phyloP scores from a whole-genome alignment of 2,113 vertebrate genomes.

The Peromyscus leucopus region DNA sequence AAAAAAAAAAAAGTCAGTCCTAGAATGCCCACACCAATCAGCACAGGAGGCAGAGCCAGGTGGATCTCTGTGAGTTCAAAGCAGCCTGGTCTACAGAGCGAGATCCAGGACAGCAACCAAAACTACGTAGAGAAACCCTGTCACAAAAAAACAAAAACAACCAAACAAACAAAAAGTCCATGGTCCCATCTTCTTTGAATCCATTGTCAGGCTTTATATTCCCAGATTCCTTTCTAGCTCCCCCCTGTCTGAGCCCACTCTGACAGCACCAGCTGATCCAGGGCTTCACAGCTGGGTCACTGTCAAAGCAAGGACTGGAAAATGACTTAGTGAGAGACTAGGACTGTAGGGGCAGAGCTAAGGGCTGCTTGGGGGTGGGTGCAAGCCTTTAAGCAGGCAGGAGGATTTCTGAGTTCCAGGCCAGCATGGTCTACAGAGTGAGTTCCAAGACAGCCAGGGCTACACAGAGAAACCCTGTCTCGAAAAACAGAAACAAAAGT shows the following conservation, averaged over 20 bases:
- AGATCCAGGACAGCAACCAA: no score
- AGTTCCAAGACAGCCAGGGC: background rate
- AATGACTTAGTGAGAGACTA: background rate
- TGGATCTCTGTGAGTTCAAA: no score
- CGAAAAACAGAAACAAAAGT: no score
- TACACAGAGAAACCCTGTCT: background rate
- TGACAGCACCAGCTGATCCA: background rate
- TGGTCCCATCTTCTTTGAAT: background rate
- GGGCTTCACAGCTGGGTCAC: background rate
- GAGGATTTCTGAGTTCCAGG: background rate
- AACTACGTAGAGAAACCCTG: no score
- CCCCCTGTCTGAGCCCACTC: slow-evolving; percentile 39
- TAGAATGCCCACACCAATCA: no score
- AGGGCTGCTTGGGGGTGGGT: background rate
- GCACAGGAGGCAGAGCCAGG: no score
- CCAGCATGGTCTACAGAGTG: background rate
- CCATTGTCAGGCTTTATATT: slow-evolving; percentile 44
- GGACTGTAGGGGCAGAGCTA: background rate
- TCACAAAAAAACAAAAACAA: no score
- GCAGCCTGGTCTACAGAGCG: no score
- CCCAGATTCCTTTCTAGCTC: background rate
- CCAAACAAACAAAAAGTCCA: background rate
- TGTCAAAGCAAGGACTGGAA: slow-evolving; percentile 70
- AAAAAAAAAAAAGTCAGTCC: no score
- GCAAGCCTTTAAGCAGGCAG: background rate